These are phyloP conservation scores for Volucella inanis DNA, from an alignment of 2,888 invertebrate genomes.

Conservation along the genomic window DNA sequence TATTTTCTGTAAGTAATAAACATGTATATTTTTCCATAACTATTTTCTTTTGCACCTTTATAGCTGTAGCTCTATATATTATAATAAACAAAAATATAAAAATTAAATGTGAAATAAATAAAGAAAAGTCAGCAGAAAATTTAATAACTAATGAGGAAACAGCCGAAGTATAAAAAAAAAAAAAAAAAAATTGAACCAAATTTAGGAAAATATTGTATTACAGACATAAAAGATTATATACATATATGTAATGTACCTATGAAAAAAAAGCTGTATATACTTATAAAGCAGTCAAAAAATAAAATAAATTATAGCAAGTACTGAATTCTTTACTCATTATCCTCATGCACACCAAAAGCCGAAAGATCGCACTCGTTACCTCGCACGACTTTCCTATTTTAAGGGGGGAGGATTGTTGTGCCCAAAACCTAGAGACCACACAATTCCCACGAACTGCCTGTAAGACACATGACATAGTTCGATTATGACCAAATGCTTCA, in stretches of 20 bases:
- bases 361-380: conserved; percentile 30
- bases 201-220: neutral
- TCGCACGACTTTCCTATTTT: conserved; percentile 15
- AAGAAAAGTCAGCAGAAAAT: neutral
- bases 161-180: conserved; percentile 4
- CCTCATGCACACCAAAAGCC: neutral
- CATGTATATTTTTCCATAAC: conserved; percentile 5
- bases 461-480: too few relatives aligned
- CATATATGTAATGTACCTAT: neutral
- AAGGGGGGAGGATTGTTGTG: conserved; percentile 14
- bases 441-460: too few relatives aligned
- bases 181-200: neutral
- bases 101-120: conserved; percentile 4
- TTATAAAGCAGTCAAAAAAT: neutral
- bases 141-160: neutral
- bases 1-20: conserved; percentile 2
- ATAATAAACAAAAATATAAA: too few relatives aligned
- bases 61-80: conserved; percentile 12
- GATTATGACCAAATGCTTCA: too few relatives aligned
- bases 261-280: neutral
- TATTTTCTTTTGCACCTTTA: conserved; percentile 3
- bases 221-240: neutral
- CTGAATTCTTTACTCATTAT: neutral
- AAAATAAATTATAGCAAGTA: too few relatives aligned
- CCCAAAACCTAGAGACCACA: neutral